Conservation (phyloP, 2,113 vertebrate species). For the Taurulus bubalis region DNA sequence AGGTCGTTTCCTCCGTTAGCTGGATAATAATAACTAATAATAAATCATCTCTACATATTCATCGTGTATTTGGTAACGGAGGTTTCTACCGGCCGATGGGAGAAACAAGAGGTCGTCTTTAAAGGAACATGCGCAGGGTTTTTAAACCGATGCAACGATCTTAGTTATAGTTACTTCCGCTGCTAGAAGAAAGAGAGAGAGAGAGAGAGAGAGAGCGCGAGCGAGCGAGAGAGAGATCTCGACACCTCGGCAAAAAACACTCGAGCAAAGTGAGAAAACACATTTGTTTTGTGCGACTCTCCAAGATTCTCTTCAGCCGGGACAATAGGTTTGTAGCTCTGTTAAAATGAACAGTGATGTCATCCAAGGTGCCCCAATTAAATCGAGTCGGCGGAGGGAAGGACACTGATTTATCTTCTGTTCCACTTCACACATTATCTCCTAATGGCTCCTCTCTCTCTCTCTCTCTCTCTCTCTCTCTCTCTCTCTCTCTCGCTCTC, state of each 20-base stretch:
- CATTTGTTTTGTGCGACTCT: neutral
- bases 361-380: conserved; percentile 31
- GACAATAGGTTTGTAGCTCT: neutral
- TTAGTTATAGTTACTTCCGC: no score
- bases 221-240: neutral
- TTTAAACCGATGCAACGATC: no score
- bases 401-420: neutral
- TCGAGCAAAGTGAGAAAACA: neutral
- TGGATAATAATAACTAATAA: no score
- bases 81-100: no score
- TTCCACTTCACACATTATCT: neutral
- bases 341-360: neutral
- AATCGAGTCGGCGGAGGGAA: neutral
- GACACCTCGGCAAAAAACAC: neutral
- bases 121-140: no score
- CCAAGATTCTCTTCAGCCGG: neutral
- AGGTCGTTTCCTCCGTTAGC: neutral
- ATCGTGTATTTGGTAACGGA: neutral
- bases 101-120: no score
- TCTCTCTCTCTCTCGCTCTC: neutral
- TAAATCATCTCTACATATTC: no score
- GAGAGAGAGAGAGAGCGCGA: neutral
- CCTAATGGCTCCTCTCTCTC: neutral
- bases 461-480: neutral
- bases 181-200: no score